Evolutionary conservation across 1,140 invertebrate genomes (phyloP), one percentile per base, ranked within the genome.

Genomic region (Achatina immaculata): DNA sequence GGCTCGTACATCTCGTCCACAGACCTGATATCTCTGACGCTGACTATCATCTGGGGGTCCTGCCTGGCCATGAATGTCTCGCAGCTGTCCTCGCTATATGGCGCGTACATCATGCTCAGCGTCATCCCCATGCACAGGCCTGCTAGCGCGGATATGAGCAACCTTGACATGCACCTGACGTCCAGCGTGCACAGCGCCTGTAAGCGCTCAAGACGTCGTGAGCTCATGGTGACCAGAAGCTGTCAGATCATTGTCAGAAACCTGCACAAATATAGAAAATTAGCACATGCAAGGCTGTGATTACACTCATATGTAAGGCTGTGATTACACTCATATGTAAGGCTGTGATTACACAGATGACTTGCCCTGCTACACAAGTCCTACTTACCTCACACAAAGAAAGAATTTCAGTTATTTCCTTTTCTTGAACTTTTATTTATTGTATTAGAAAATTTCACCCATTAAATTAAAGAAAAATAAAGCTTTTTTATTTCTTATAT

Each of bases 121-220:
- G 87, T 84, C 42, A 89, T 86, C 6, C 89, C 89, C 43, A 90
- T 71, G 72, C 85, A 86, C n/a, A 89, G 79, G n/a, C 89, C 89
- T 38, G 89, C 76, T 28, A 89, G 36, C n/a, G 85, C 81, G n/a
- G 88, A 86, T 7, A 88, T 24, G 36, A 88, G 76, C 0, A 82
- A 81, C 24, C 82, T 75, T 6, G 66, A 80, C 38, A 83, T 36
- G 40, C 83, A 83, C 43, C 69, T 81, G 43, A 66, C 36, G 62
- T 83, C 84, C 43, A 85, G 28, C 16, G 34, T 36, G 42, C 51
- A 66, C 21, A n/a, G 40, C 9, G 16, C 14, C 36, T 45, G 24
- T 28, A 31, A 40, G 34, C 65, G 76, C 2, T 58, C 19, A 19
- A 42, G 40, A 2, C 48, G 75, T 55, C 76, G 66, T 36, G 28